These are phyloP conservation scores for Protobothrops mucrosquamatus DNA, from an alignment of 2,113 vertebrate species.

Conservation along the genomic window DNA sequence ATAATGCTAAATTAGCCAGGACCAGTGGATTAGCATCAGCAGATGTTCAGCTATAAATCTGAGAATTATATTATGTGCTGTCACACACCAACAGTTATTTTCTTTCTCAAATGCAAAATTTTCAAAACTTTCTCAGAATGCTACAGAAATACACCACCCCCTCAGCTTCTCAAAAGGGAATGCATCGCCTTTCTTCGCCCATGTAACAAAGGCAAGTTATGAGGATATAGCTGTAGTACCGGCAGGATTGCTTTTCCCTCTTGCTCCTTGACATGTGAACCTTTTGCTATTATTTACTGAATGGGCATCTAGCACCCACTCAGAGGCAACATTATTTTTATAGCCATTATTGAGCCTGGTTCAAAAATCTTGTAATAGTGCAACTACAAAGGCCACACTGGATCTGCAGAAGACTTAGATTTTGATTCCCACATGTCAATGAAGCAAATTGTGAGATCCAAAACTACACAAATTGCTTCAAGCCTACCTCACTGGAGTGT, in stretches of 20 bases:
- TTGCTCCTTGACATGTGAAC: background rate
- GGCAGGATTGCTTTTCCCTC: background rate
- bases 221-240: background rate
- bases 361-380: background rate
- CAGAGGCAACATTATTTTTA: background rate
- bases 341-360: background rate
- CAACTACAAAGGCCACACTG: background rate
- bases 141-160: background rate
- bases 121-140: background rate
- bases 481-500: background rate
- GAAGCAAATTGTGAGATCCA: background rate
- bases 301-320: background rate
- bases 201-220: no score
- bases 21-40: background rate
- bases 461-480: background rate
- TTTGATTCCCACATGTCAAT: background rate
- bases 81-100: background rate
- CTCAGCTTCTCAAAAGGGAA: background rate
- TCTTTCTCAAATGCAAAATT: background rate
- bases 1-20: background rate
- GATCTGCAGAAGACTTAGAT: background rate
- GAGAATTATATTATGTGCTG: background rate
- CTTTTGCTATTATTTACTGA: background rate
- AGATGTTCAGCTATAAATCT: slow-evolving; percentile 3
- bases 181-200: no score